Evolutionary conservation across 2,888 invertebrate species (phyloP).

Genomic region (Amiota communis): DNA sequence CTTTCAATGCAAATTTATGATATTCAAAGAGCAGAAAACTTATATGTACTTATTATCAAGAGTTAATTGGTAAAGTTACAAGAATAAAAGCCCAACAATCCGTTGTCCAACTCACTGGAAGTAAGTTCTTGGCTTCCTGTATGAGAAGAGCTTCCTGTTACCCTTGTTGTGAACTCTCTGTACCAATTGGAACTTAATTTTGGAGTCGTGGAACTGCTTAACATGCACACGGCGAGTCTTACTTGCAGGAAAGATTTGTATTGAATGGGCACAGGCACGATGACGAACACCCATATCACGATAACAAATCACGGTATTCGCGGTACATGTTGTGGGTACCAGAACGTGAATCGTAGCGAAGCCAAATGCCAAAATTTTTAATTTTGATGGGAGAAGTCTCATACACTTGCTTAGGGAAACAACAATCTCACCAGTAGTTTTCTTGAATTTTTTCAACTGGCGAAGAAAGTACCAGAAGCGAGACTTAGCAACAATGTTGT

Average conservation of each 20-base stretch:
- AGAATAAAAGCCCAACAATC: no score
- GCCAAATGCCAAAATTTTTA: constrained; percentile 99
- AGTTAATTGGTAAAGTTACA: no score
- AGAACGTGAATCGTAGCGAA: constrained; percentile 98
- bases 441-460: constrained; percentile 98
- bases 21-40: no score
- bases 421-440: constrained; percentile 98
- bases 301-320: constrained; percentile 98
- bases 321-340: constrained; percentile 99
- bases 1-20: no score
- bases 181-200: constrained; percentile 97
- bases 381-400: constrained; percentile 95
- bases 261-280: constrained; percentile 97
- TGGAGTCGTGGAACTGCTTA: constrained; percentile 98
- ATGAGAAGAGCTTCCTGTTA: constrained; percentile 87
- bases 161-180: constrained; percentile 90
- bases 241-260: constrained; percentile 93
- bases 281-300: constrained; percentile 99
- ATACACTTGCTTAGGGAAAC: constrained; percentile 89
- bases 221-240: constrained; percentile 95
- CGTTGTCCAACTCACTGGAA: constrained; percentile 66
- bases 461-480: constrained; percentile 99
- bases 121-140: constrained; percentile 73
- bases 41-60: no score
- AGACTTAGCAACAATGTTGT: constrained; percentile 97